Evolutionary conservation across 2,113 vertebrate genomes (phyloP).

Genomic region (Megaptera novaeangliae): DNA sequence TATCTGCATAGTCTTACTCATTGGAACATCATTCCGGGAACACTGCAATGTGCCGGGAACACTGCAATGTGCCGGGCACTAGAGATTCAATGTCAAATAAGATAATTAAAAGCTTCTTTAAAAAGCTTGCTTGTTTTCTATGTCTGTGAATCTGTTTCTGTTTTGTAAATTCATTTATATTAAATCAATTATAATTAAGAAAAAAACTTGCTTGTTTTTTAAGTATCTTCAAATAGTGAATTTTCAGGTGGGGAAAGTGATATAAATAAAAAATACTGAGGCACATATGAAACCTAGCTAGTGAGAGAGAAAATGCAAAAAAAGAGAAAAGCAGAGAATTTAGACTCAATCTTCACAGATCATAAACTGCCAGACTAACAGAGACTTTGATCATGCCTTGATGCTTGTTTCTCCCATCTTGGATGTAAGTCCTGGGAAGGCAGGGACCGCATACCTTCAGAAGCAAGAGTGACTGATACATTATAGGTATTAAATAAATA

Average conservation of each 20-base stretch:
- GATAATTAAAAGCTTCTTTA: neutral
- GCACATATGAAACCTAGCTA: neutral
- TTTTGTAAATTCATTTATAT: neutral
- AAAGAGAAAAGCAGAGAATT: neutral
- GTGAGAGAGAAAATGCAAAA: neutral
- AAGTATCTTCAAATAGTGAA: neutral
- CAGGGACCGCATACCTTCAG: neutral
- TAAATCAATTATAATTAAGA: neutral
- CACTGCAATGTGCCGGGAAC: neutral
- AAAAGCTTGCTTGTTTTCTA: neutral
- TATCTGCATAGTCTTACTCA: neutral
- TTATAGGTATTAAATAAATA: neutral
- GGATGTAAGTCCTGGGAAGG: neutral
- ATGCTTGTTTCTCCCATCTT: neutral
- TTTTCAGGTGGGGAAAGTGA: neutral
- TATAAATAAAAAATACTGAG: neutral
- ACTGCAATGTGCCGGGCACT: neutral
- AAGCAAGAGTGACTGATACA: neutral
- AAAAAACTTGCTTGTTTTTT: constrained; percentile 12
- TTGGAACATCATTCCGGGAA: neutral
- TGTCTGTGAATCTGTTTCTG: neutral
- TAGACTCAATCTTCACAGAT: neutral
- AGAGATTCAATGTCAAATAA: neutral
- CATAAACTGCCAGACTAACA: neutral
- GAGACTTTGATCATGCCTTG: neutral